Base-by-base conservation (phyloP, 2,888 invertebrate species). In the Gandaritis pyraliata region DNA sequence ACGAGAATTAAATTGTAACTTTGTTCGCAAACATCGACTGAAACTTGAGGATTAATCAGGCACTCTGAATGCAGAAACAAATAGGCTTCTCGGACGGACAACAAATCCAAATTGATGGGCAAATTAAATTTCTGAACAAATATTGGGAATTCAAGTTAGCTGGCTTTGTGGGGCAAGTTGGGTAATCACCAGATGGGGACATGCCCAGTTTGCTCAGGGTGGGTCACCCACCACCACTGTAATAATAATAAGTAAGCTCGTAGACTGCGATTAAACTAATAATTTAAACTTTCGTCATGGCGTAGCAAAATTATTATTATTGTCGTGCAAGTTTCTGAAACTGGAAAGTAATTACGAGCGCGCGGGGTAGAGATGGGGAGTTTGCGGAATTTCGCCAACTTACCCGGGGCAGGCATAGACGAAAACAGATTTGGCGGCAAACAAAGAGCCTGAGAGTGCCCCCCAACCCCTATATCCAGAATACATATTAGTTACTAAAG, bases 241-340 rank as follows among this genome's bases (percentile, higher is more conserved):
- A 79, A 85, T 87, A 90, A 69, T 74, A 79, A 85, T 87, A 90
- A 92, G 90, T 88, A 88, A 86, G 82, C 83, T 79, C 78, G 79
- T 82, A 67, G 85, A 84, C 82, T 85, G 74, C 85, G 86, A 91
- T 90, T 90, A 86, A 88, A 88, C 89, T 88, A 90, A 90, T 90
- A 90, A 89, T 88, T 90, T 88, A 86, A 91, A 90, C 86, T 91
- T 90, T 87, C 85, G 86, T 87, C 89, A 86, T 86, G 86, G 84
- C 86, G 80, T 76, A 83, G 85, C 82, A 73, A 81, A 90, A 86
- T 91, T 91, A 90, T 90, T 90, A 89, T 89, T 88, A 89, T 88
- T 87, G 83, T 80, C 78, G 75, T 73, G 73, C 78, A 90, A 90
- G 82, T 90, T 90, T 83, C 76, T 72, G 85, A 82, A 86, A 88